Evolutionary conservation across 2,113 vertebrate genomes (phyloP).

Genomic region (Melanocharis versteri): DNA sequence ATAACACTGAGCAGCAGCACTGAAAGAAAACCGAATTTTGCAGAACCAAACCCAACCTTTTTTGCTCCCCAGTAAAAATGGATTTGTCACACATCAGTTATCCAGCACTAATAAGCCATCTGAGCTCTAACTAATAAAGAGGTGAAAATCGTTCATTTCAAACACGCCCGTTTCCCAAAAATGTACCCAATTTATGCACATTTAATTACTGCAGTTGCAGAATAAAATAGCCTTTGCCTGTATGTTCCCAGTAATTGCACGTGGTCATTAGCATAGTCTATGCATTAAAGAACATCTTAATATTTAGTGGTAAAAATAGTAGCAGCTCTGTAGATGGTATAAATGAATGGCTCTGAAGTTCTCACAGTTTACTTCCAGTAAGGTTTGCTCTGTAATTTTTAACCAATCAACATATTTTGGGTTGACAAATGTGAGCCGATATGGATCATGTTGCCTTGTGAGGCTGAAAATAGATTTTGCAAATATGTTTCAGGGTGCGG

Average conservation of each 20-base stretch:
- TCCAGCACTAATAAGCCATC: not conserved
- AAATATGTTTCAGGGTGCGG: slow-evolving; percentile 55
- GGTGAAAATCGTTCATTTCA: not conserved
- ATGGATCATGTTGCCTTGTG: slow-evolving; percentile 35
- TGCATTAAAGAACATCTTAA: slow-evolving; percentile 9
- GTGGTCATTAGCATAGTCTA: not conserved
- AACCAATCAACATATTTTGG: slow-evolving; percentile 36
- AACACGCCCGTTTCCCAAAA: not conserved
- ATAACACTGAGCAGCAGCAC: not conserved
- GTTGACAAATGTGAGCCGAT: slow-evolving; percentile 9
- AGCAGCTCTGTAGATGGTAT: not conserved
- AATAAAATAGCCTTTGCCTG: slow-evolving; percentile 9
- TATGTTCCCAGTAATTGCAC: not conserved
- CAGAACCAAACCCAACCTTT: not conserved
- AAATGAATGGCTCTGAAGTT: slow-evolving; percentile 42
- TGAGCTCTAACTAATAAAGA: not conserved
- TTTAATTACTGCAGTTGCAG: slow-evolving; percentile 1
- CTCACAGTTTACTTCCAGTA: slow-evolving; percentile 41
- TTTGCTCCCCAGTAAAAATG: not conserved
- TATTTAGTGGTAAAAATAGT: slow-evolving; percentile 47
- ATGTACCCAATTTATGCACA: not conserved
- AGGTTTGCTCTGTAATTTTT: slow-evolving; percentile 32
- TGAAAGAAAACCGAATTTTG: not conserved
- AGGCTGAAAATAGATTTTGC: slow-evolving; percentile 61
- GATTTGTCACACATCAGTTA: not conserved